These are phyloP conservation scores for Globicephala melas DNA, from an alignment of 2,113 vertebrate genomes.

Conservation along the genomic window DNA sequence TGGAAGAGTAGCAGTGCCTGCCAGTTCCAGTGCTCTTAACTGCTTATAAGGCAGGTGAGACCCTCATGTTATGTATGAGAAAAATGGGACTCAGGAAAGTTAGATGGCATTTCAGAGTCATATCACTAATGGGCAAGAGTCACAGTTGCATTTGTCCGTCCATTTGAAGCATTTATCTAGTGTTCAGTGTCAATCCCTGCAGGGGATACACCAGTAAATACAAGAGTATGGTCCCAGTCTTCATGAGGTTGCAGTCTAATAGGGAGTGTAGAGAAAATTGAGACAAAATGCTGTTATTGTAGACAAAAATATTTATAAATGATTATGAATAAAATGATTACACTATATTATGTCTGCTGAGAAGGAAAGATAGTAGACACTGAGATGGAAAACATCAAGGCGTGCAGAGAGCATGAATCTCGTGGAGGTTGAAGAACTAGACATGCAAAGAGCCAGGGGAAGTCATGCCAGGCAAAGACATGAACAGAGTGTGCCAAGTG, in stretches of 20 bases:
- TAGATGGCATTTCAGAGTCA: background rate
- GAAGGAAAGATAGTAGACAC: background rate
- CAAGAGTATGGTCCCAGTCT: no score
- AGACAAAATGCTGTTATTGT: no score
- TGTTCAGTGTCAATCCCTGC: background rate
- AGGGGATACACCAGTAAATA: background rate
- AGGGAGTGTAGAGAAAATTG: background rate
- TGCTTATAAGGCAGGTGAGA: rapidly evolving
- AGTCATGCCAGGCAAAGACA: background rate
- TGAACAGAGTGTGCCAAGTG: background rate
- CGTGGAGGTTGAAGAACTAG: background rate
- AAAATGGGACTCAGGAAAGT: background rate
- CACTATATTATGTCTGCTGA: no score
- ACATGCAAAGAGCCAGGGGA: background rate
- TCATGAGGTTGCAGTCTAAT: background rate
- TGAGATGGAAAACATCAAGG: background rate
- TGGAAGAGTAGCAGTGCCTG: background rate
- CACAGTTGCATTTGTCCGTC: background rate
- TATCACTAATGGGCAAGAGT: background rate
- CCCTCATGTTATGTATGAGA: background rate
- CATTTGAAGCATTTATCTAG: background rate
- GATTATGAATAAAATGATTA: background rate
- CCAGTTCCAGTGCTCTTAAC: rapidly evolving
- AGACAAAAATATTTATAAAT: no score
- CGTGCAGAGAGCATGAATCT: background rate